phyloP scores from a whole-genome alignment of 2,113 vertebrate genomes.

The Chamaetylas fuelleborni region DNA sequence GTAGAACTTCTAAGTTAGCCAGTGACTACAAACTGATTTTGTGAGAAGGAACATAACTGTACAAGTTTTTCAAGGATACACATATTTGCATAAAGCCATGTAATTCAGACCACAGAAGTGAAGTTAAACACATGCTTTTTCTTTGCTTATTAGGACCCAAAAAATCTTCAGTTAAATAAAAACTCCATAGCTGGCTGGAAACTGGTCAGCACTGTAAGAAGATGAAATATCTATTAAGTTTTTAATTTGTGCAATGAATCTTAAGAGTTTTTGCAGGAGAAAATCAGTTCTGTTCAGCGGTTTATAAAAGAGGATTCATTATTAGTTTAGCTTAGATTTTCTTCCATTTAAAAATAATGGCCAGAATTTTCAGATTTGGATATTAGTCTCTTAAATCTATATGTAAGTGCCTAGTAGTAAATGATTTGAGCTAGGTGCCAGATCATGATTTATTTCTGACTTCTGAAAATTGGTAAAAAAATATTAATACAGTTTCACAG shows the following conservation, averaged over 20 bases:
- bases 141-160: not conserved
- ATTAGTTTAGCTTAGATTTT: not conserved
- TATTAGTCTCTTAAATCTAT: not conserved
- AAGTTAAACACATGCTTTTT: not conserved
- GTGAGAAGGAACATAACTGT: not conserved
- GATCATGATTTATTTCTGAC: not conserved
- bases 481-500: slow-evolving; percentile 22
- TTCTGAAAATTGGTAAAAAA: not conserved
- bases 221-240: not conserved
- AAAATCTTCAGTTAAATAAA: not conserved
- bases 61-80: not conserved
- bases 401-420: not conserved
- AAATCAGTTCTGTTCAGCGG: not conserved
- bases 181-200: not conserved
- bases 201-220: not conserved
- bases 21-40: not conserved
- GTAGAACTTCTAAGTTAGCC: slow-evolving; percentile 9
- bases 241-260: not conserved
- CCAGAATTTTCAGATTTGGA: not conserved
- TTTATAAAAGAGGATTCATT: not conserved
- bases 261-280: not conserved
- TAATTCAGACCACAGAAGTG: not conserved
- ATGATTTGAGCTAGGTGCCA: not conserved
- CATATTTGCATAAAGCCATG: not conserved
- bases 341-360: not conserved